Percentiles rank a stretch among this genome's conserved stretches.
Conservation (phyloP, 2,888 invertebrate genomes). For the Gibbula magus region DNA sequence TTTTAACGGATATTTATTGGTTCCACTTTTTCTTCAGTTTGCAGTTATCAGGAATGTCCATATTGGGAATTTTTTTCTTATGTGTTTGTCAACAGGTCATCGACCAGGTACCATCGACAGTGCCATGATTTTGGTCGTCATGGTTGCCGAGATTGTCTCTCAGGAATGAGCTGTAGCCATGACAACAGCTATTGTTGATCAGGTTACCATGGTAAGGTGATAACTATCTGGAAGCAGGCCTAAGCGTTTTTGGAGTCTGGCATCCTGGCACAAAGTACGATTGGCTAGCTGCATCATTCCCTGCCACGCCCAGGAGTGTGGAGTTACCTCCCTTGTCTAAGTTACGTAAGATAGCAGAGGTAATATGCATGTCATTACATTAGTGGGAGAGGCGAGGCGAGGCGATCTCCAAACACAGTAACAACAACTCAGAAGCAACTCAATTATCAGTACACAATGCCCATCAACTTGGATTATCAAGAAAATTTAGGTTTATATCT, state of each 20-base stretch:
- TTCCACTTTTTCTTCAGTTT: too few species aligned
- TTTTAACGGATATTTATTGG: too few species aligned
- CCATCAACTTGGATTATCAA: not conserved
- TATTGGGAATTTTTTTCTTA: too few species aligned
- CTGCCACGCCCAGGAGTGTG: not conserved
- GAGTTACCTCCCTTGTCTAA: conserved; percentile 19
- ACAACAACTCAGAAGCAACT: conserved; percentile 11
- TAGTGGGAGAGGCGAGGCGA: conserved; percentile 16
- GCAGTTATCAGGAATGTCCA: too few species aligned
- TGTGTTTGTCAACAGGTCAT: too few species aligned
- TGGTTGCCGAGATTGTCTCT: too few species aligned
- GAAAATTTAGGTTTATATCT: too few species aligned
- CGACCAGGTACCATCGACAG: too few species aligned
- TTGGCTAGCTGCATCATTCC: not conserved
- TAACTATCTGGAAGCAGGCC: not conserved
- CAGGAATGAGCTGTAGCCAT: not conserved
- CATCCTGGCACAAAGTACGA: conserved; percentile 10
- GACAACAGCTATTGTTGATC: not conserved
- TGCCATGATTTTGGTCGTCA: too few species aligned
- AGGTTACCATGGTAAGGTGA: not conserved
- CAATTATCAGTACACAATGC: conserved; percentile 1
- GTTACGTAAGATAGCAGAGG: conserved; percentile 13
- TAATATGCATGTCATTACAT: conserved; percentile 9
- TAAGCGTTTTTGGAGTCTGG: not conserved
- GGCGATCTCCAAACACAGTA: not conserved